Evolutionary conservation across 2,888 invertebrate species (phyloP).

Genomic region (Hartigia nigra): DNA sequence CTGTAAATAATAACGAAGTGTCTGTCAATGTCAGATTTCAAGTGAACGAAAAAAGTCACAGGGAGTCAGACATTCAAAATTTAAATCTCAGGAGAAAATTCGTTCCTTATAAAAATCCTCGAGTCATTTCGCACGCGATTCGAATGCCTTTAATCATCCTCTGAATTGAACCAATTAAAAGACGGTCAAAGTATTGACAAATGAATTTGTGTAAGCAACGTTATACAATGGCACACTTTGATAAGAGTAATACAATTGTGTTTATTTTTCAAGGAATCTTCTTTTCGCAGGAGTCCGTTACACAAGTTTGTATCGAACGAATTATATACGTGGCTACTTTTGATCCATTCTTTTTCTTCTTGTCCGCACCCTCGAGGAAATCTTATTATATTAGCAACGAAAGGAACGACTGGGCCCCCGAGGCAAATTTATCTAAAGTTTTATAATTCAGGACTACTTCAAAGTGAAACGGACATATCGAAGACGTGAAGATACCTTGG

Average conservation of each 20-base stretch:
- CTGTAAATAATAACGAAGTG: neutral
- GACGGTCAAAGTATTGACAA: neutral
- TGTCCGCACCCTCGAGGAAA: neutral
- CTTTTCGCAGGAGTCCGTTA: neutral
- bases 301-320: neutral
- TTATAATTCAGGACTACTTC: neutral
- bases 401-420: neutral
- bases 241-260: neutral
- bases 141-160: conserved; percentile 22
- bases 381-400: neutral
- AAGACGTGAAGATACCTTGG: neutral
- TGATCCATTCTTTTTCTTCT: neutral
- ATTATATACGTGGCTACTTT: neutral
- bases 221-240: neutral
- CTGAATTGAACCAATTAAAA: conserved; percentile 6
- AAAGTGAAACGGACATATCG: neutral
- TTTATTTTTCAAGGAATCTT: neutral
- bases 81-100: neutral
- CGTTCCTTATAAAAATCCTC: conserved; percentile 2
- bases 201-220: neutral
- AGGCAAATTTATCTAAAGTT: neutral
- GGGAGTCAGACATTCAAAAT: neutral
- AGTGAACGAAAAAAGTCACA: neutral
- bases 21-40: neutral
- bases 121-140: conserved; percentile 22